These are phyloP conservation scores for Trichechus manatus DNA, from an alignment of 2,113 vertebrate genomes.

Conservation along the genomic window DNA sequence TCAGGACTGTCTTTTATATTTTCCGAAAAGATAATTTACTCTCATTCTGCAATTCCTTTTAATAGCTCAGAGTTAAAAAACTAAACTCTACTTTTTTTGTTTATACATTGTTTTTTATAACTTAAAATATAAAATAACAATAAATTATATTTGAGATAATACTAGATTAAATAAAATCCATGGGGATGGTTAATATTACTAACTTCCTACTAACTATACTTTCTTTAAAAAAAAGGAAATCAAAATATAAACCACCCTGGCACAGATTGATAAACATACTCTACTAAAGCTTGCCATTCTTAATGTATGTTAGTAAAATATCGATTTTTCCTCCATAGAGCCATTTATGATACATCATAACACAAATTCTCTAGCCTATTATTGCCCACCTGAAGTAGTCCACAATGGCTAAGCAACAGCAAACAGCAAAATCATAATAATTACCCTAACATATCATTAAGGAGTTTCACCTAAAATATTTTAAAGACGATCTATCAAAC, in stretches of 20 bases:
- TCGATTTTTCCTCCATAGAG: not conserved
- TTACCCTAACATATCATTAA: constrained; percentile 87
- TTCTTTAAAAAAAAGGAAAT: constrained; percentile 13
- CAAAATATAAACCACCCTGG: not conserved
- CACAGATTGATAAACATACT: not conserved
- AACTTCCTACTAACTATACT: not conserved
- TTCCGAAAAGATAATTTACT: not conserved
- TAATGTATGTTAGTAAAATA: not conserved
- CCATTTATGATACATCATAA: not conserved
- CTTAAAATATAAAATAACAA: constrained; percentile 29
- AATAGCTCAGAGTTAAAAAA: not conserved
- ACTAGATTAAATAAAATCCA: not conserved
- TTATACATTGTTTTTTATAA: not conserved
- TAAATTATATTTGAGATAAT: not conserved
- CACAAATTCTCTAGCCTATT: constrained; percentile 63
- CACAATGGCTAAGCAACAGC: constrained; percentile 79
- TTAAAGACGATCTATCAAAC: constrained; percentile 83
- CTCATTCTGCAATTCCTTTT: not conserved
- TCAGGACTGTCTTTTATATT: not conserved
- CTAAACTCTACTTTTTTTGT: not conserved
- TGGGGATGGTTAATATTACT: not conserved
- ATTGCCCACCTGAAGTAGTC: constrained; percentile 69
- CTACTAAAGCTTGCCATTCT: not conserved
- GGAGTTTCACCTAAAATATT: constrained; percentile 71
- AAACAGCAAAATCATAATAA: constrained; percentile 87